Evolutionary conservation across 1,140 invertebrate genomes (phyloP).

Genomic region (Campoletis sonorensis): DNA sequence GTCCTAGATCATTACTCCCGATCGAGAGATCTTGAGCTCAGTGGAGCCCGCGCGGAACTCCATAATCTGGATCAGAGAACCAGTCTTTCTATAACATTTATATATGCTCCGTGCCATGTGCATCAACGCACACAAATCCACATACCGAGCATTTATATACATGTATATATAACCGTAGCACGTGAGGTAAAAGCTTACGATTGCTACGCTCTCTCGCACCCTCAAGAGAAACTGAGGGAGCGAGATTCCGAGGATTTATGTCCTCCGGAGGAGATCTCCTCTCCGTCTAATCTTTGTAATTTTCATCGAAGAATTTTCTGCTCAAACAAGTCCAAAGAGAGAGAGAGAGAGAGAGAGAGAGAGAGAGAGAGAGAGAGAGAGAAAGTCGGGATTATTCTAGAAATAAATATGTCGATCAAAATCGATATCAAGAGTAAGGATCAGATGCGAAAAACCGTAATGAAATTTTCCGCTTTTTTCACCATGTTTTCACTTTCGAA

Average conservation of each 20-base stretch:
- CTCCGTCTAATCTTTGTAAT: constrained; percentile 14
- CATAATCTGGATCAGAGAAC: constrained; percentile 44
- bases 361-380: not conserved
- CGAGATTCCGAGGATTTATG: constrained; percentile 53
- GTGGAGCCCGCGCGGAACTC: constrained; percentile 1
- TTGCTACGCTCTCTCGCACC: constrained; percentile 57
- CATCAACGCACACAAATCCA: not conserved
- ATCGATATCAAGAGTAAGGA: not conserved
- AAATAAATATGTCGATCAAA: not conserved
- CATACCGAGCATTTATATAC: not conserved
- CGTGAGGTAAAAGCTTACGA: constrained; percentile 27
- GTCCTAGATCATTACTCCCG: constrained; percentile 60
- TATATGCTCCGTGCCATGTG: constrained; percentile 15
- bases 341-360: not conserved
- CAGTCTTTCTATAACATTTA: constrained; percentile 35
- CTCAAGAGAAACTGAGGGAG: constrained; percentile 41
- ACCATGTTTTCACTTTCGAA: no score
- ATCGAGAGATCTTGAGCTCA: constrained; percentile 51
- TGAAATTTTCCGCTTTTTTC: not conserved
- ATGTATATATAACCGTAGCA: constrained; percentile 24
- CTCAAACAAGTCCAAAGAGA: constrained; percentile 1
- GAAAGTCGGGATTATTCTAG: no score
- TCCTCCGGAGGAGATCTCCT: constrained; percentile 58
- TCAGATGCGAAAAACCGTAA: not conserved
- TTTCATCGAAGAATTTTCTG: constrained; percentile 1